phyloP scores from a whole-genome alignment of 2,113 vertebrate species.

The Misgurnus mizolepis region DNA sequence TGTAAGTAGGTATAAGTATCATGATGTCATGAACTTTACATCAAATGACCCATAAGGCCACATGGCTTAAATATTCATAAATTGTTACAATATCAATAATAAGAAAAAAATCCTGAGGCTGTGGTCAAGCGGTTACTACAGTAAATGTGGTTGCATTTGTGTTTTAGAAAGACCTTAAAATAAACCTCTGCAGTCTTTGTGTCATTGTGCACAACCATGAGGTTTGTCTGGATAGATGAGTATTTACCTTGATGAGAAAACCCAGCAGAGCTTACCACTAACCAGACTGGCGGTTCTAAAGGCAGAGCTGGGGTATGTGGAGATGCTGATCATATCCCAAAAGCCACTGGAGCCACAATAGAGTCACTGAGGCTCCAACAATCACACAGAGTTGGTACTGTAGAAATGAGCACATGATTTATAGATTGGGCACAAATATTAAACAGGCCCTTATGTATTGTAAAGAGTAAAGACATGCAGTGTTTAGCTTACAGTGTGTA shows the following conservation, averaged over 20 bases:
- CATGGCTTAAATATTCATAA: background rate
- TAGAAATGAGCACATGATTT: conserved; percentile 3
- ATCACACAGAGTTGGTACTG: background rate
- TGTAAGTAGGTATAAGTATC: too few species aligned
- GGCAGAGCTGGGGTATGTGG: conserved; percentile 1
- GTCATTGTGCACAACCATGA: conserved; percentile 22
- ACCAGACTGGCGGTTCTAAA: background rate
- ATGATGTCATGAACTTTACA: too few species aligned
- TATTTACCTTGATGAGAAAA: background rate
- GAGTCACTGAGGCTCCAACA: background rate
- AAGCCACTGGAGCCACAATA: conserved; percentile 16
- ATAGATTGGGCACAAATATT: conserved; percentile 19
- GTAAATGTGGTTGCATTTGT: background rate
- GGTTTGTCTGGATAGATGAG: background rate
- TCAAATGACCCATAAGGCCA: background rate
- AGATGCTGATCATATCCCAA: conserved; percentile 9
- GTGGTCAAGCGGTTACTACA: background rate
- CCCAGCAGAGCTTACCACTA: background rate
- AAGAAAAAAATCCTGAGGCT: background rate
- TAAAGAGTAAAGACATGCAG: too few species aligned
- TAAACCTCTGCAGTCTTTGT: background rate
- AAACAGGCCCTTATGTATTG: background rate
- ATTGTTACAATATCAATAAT: conserved; percentile 1
- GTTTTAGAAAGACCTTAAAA: background rate
- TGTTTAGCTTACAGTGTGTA: background rate